A percentile compares a stretch with the other conserved stretches of the same genome.
These are phyloP conservation scores for Pseudococcus longispinus DNA, from an alignment of 2,888 invertebrate species.

Conservation along the genomic window DNA sequence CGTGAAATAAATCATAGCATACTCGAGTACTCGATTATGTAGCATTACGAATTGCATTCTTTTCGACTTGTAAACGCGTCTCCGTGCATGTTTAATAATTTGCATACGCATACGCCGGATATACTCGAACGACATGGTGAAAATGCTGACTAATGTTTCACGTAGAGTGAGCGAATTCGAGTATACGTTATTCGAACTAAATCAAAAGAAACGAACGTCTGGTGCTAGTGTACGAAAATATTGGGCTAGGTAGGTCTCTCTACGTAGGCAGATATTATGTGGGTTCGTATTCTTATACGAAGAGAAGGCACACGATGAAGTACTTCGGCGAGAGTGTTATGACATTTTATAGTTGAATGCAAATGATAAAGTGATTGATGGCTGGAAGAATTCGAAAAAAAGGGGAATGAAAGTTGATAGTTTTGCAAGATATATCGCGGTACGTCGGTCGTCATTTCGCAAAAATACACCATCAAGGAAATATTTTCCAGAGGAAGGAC, in stretches of 20 bases:
- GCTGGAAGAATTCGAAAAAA: not conserved
- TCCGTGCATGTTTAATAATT: not conserved
- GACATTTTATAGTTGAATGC: not conserved
- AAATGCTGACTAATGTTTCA: not conserved
- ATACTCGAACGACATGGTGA: not conserved
- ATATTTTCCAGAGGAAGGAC: not conserved
- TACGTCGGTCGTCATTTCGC: not conserved
- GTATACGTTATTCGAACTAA: not conserved
- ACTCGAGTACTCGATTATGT: not conserved
- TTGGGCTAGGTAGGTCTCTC: not conserved
- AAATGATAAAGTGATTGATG: slow-evolving; percentile 28
- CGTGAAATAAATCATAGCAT: not conserved
- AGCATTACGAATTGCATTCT: slow-evolving; percentile 8
- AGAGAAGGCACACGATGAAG: not conserved
- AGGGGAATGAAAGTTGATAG: not conserved
- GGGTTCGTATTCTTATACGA: not conserved
- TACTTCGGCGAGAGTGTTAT: not conserved
- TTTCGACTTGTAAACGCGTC: not conserved
- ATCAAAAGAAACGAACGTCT: not conserved
- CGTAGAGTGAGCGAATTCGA: not conserved
- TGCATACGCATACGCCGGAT: slow-evolving; percentile 13
- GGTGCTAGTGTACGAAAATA: not conserved
- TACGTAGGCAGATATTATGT: not conserved
- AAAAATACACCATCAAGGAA: not conserved
- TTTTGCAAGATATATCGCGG: not conserved